Conservation (phyloP, 2,888 invertebrate genomes). For the Argyra leucocephala region DNA sequence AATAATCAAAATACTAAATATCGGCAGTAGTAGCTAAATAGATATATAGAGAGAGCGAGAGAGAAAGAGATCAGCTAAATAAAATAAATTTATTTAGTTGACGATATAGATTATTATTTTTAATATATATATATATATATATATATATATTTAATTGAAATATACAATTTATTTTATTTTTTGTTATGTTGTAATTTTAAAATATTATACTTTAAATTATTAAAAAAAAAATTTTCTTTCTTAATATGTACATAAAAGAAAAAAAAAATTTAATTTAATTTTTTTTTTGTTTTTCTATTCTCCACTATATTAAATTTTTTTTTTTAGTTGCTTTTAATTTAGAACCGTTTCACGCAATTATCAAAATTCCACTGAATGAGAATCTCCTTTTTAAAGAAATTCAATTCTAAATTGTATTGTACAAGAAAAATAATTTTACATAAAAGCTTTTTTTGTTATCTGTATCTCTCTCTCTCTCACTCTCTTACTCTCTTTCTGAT, state of each 20-base stretch:
- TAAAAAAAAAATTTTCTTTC: neutral
- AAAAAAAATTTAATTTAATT: slow-evolving; percentile 3
- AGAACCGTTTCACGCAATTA: slow-evolving; percentile 9
- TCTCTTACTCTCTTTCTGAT: no score
- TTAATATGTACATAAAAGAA: neutral
- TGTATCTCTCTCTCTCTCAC: no score
- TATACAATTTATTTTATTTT: neutral
- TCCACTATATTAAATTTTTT: neutral
- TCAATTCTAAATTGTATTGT: neutral
- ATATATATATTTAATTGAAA: neutral
- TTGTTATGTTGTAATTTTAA: neutral
- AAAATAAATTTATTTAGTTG: no score
- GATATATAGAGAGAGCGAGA: neutral
- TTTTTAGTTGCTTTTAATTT: neutral
- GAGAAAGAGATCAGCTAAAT: neutral
- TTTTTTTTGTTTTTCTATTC: neutral
- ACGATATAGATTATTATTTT: neutral
- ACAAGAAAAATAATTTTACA: neutral
- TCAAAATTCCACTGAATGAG: slow-evolving; percentile 9
- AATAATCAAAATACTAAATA: neutral
- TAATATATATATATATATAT: no score
- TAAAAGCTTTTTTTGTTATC: neutral
- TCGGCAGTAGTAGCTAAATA: neutral
- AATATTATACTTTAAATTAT: no score
- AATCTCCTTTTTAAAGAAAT: neutral